Percentiles rank a stretch among this genome's conserved stretches.
These are phyloP conservation scores for Lucilia sericata DNA, from an alignment of 1,140 invertebrate genomes.

Conservation along the genomic window DNA sequence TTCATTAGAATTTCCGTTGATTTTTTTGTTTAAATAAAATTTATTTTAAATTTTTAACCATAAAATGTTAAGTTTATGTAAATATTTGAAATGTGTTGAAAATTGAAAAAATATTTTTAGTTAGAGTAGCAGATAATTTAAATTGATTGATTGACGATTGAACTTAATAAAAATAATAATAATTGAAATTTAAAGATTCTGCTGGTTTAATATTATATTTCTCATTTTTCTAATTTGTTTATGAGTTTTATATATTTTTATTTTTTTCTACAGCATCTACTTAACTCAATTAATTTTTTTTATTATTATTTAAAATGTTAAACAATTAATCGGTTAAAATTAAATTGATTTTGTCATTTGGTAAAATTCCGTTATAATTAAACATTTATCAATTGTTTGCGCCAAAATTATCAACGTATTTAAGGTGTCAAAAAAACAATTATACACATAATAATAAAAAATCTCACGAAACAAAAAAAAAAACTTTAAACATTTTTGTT, in stretches of 20 bases:
- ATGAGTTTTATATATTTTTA: too few relatives aligned
- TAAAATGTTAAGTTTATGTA: not conserved
- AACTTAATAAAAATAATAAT: too few relatives aligned
- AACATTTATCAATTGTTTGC: not conserved
- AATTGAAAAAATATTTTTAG: not conserved
- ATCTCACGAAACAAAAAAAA: not conserved
- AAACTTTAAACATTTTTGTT: too few relatives aligned
- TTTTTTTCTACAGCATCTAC: not conserved
- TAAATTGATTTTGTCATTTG: not conserved
- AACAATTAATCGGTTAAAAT: not conserved
- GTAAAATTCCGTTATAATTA: not conserved
- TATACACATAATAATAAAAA: not conserved
- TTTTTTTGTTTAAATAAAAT: not conserved
- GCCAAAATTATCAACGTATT: not conserved
- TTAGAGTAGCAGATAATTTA: not conserved
- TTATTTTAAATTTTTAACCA: not conserved
- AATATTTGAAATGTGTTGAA: not conserved
- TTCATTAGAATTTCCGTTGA: not conserved
- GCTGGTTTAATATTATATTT: too few relatives aligned
- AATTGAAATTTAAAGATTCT: too few relatives aligned
- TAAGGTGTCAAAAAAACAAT: conserved; percentile 17
- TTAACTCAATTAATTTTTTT: not conserved
- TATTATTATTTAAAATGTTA: not conserved
- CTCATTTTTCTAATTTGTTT: too few relatives aligned
- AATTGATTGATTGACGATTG: too few relatives aligned